Conservation (phyloP, 2,797 vertebrate species). For the Lophius americanus region DNA sequence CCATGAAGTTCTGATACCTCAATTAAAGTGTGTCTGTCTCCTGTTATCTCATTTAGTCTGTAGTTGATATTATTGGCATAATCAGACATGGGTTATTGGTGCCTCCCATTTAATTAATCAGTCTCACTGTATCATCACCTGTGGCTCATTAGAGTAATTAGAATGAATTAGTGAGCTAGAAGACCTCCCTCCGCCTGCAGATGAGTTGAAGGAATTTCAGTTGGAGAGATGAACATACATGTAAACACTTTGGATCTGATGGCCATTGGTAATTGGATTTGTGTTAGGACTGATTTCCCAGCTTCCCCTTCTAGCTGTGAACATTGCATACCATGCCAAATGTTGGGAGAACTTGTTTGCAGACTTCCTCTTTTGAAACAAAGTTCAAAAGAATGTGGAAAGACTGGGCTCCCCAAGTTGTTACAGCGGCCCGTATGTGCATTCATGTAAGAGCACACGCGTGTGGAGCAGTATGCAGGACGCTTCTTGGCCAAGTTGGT, state of each 20-base stretch:
- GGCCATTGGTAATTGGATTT: slow-evolving; percentile 69
- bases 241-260: slow-evolving; percentile 63
- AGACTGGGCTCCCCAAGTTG: slow-evolving; percentile 73
- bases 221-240: slow-evolving; percentile 59
- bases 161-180: slow-evolving; percentile 77
- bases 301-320: slow-evolving; percentile 37
- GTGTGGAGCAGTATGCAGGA: slow-evolving; percentile 69
- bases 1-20: slow-evolving; percentile 77
- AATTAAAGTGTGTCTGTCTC: slow-evolving; percentile 78
- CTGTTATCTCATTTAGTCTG: slow-evolving; percentile 75
- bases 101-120: slow-evolving; percentile 82
- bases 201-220: slow-evolving; percentile 76
- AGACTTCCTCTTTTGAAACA: slow-evolving; percentile 60
- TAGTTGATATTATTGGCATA: slow-evolving; percentile 79
- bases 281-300: slow-evolving; percentile 57
- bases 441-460: slow-evolving; percentile 75
- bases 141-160: slow-evolving; percentile 82
- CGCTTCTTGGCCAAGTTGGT: slow-evolving; percentile 79
- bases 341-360: slow-evolving; percentile 60
- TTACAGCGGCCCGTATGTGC: slow-evolving; percentile 63
- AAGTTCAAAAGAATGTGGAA: slow-evolving; percentile 74
- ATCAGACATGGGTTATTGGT: slow-evolving; percentile 80
- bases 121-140: slow-evolving; percentile 81
- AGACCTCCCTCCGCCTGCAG: slow-evolving; percentile 72
- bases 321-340: slow-evolving; percentile 60